Evolutionary conservation across 2,888 invertebrate genomes (phyloP).

Genomic region (Coremacera marginata): DNA sequence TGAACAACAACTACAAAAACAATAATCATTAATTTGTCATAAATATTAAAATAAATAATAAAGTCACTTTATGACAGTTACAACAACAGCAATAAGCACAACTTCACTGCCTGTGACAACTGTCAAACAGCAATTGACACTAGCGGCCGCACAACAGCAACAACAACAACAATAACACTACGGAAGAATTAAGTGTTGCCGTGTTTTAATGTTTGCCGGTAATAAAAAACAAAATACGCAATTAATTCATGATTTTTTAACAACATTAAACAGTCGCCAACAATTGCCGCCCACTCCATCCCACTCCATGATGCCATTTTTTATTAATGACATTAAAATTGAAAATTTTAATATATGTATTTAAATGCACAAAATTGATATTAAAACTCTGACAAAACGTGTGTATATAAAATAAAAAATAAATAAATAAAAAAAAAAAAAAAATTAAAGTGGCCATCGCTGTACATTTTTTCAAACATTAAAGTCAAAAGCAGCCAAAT

Average conservation of each 20-base stretch:
- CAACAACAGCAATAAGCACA: background rate
- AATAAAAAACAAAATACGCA: background rate
- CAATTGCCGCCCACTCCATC: too few species aligned
- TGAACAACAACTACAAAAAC: background rate
- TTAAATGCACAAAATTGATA: too few species aligned
- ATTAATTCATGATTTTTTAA: background rate
- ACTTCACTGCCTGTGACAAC: background rate
- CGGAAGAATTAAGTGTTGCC: background rate
- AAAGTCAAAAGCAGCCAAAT: too few species aligned
- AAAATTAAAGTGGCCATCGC: too few species aligned
- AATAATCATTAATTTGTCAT: slow-evolving; percentile 18
- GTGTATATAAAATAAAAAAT: too few species aligned
- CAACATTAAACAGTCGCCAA: too few species aligned
- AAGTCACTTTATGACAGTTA: slow-evolving; percentile 8
- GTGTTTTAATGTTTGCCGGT: background rate
- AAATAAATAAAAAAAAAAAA: too few species aligned
- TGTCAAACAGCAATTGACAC: slow-evolving; percentile 15
- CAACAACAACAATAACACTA: background rate
- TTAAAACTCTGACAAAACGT: too few species aligned
- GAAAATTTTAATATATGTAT: too few species aligned
- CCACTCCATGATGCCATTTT: too few species aligned
- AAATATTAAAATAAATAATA: slow-evolving; percentile 18
- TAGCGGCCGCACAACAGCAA: background rate
- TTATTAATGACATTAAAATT: too few species aligned
- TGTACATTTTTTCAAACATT: too few species aligned